Base-by-base conservation (phyloP, 2,113 vertebrate species). In the Eulemur macaco region DNA sequence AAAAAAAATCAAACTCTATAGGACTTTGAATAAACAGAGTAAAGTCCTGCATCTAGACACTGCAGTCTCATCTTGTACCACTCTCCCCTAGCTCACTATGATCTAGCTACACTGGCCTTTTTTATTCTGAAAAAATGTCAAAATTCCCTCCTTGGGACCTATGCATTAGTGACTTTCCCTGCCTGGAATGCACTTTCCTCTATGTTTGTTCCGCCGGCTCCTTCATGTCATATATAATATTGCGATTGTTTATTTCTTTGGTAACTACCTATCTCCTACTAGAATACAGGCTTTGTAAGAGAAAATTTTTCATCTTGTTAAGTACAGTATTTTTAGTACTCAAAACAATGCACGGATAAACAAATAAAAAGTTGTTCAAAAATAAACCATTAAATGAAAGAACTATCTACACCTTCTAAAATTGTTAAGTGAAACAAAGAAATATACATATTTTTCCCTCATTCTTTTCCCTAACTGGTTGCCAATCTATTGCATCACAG, bases 331-430 rank as follows among this genome's bases (percentile, higher is more conserved):
- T 42, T 39, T 69, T 86, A 47, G 45, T 34, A 91, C 14, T n/a
- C 31, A 87, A 87, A 91, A 63, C n/a, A 90, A 91, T 54, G 50
- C 6, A 8, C 18, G 1, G 17, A 64, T 73, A 45, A 94, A 94
- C 37, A 88, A 66, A 95, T 56, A 73, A 91, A 93, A 89, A 91
- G 45, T 78, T 80, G 78, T 85, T 74, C 37, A 60, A 84, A 96
- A 95, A 64, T 31, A 83, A 84, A 54, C 17, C 54, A 91, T 56
- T 96, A 96, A 89, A 45, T 86, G 69, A 77, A 89, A 85, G 56
- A 74, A 85, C 39, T 76, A 58, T 39, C 18, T 68, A 39, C 27
- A 84, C 39, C 17, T 37, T 64, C 39, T 58, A 69, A 74, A 58
- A 69, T 14, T 68, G 45, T n/a, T 80, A 71, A 12, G 15, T 82